A percentile compares a stretch with the other conserved stretches of the same genome.
Conservation (phyloP, 2,113 vertebrate genomes). For the Columbina picui region DNA sequence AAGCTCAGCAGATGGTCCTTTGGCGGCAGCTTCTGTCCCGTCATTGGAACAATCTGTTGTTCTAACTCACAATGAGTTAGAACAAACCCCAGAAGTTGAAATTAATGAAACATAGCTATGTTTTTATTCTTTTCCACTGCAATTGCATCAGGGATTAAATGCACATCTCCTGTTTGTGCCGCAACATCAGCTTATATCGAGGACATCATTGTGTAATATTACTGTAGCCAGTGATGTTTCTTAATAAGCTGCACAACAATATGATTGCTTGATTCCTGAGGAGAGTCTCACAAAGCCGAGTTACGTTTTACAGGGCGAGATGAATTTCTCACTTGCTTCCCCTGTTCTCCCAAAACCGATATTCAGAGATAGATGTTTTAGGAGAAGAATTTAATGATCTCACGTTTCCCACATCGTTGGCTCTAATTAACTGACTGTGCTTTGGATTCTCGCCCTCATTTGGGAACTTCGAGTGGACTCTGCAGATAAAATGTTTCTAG, state of each 20-base stretch:
- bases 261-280: background rate
- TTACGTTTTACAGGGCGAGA: background rate
- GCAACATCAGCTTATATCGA: background rate
- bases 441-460: background rate
- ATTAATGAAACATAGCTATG: background rate
- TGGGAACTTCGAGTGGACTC: background rate
- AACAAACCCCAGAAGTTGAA: slow-evolving; percentile 38
- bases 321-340: background rate
- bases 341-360: background rate
- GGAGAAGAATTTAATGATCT: slow-evolving; percentile 21
- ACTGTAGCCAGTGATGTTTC: background rate
- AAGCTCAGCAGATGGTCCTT: slow-evolving; percentile 79
- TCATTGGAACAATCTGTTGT: slow-evolving; percentile 68
- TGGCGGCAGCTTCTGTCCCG: slow-evolving; percentile 62
- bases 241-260: background rate
- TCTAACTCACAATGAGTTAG: slow-evolving; percentile 46
- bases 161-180: background rate
- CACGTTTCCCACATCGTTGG: background rate
- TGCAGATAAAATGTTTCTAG: background rate
- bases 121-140: background rate
- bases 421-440: background rate
- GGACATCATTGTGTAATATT: background rate
- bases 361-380: slow-evolving; percentile 20
- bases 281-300: background rate
- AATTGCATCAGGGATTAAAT: background rate